phyloP scores from a whole-genome alignment of 2,113 vertebrate genomes.

The Hippocampus abdominalis region DNA sequence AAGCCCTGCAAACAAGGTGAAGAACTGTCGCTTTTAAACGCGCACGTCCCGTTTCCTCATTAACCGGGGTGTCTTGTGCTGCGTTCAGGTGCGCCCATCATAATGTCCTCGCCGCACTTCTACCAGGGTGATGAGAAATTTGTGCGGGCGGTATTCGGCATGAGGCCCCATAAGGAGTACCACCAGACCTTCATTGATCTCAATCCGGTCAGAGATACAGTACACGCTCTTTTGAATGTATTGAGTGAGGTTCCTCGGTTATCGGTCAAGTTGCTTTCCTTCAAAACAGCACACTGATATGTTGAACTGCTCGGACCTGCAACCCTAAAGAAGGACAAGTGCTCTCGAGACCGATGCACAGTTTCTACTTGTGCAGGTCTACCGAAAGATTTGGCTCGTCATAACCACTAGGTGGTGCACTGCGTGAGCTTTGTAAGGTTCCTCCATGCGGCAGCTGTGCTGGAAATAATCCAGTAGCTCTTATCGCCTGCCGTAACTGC shows the following conservation, averaged over 20 bases:
- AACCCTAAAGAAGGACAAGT: too few relatives aligned
- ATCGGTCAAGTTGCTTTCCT: neutral
- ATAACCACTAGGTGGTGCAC: conserved; percentile 35
- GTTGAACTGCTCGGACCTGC: too few relatives aligned
- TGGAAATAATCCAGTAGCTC: conserved; percentile 40
- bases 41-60: neutral
- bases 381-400: neutral
- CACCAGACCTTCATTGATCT: conserved; percentile 86
- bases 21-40: neutral
- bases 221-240: neutral
- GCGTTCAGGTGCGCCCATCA: conserved; percentile 84
- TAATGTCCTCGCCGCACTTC: conserved; percentile 94
- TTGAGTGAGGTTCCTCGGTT: neutral
- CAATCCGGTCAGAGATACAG: conserved; percentile 79
- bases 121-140: conserved; percentile 86
- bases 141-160: conserved; percentile 76
- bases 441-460: conserved; percentile 6
- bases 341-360: too few relatives aligned
- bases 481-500: conserved; percentile 18
- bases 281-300: neutral
- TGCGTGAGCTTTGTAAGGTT: neutral
- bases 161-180: conserved; percentile 81
- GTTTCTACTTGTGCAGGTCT: too few relatives aligned
- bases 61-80: neutral
- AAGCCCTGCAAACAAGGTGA: conserved; percentile 86